Conservation (phyloP, 2,797 vertebrate species). For the Halcyon badia region DNA sequence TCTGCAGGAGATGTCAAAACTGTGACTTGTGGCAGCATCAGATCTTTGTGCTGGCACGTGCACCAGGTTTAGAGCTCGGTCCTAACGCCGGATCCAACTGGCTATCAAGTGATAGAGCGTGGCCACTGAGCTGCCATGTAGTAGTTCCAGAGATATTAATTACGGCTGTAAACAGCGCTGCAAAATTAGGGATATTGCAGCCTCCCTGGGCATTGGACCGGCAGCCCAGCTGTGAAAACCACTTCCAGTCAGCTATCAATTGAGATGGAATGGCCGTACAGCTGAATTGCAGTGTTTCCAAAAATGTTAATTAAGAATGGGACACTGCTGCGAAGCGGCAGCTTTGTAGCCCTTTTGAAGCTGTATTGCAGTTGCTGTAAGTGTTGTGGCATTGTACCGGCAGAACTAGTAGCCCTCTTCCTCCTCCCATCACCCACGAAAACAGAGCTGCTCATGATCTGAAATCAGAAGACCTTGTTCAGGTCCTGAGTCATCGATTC, state of each 20-base stretch:
- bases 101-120: not conserved
- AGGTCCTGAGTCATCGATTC: not conserved
- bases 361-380: not conserved
- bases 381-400: not conserved
- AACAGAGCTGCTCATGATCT: not conserved
- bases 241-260: slow-evolving; percentile 75
- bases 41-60: not conserved
- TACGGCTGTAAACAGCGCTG: slow-evolving; percentile 64
- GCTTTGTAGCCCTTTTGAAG: slow-evolving; percentile 69
- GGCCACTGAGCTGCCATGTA: not conserved
- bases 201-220: slow-evolving; percentile 69
- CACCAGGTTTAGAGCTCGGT: not conserved
- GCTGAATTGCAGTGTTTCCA: slow-evolving; percentile 77
- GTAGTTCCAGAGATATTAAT: slow-evolving; percentile 78
- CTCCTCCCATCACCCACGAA: not conserved
- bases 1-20: not conserved
- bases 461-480: not conserved
- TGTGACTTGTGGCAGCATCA: not conserved
- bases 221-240: slow-evolving; percentile 80
- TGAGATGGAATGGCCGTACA: slow-evolving; percentile 75
- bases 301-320: slow-evolving; percentile 76
- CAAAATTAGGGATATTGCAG: slow-evolving; percentile 60
- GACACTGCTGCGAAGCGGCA: slow-evolving; percentile 48
- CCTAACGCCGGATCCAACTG: slow-evolving; percentile 21
- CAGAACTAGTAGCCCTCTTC: not conserved